Evolutionary conservation across 2,797 vertebrate genomes (phyloP).

Genomic region (Oreonectes daqikongensis): DNA sequence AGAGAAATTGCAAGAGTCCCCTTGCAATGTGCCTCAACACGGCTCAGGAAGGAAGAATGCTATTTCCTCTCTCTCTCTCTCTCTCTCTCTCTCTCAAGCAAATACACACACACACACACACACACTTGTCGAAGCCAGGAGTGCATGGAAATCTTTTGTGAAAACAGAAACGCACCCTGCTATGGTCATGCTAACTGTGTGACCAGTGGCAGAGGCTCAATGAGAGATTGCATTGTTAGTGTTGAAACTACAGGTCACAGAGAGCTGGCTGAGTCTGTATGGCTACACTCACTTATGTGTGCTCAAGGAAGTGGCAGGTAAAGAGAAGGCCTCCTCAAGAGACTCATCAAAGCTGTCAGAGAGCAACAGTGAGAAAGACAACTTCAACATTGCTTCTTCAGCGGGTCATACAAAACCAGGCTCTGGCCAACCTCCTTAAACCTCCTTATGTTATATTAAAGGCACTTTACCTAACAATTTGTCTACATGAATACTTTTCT

Average conservation of each 20-base stretch:
- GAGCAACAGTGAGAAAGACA: slow-evolving; percentile 70
- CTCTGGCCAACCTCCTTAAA: neutral
- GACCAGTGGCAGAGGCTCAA: slow-evolving; percentile 51
- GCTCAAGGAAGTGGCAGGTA: slow-evolving; percentile 74
- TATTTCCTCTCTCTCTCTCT: slow-evolving; percentile 44
- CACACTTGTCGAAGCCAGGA: slow-evolving; percentile 59
- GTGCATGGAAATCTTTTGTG: slow-evolving; percentile 54
- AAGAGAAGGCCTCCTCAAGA: slow-evolving; percentile 76
- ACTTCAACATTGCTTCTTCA: slow-evolving; percentile 38
- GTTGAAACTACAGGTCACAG: slow-evolving; percentile 50
- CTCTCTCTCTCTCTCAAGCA: slow-evolving; percentile 22
- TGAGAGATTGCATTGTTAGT: slow-evolving; percentile 68
- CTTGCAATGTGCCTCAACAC: slow-evolving; percentile 60
- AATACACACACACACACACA: neutral
- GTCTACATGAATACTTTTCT: neutral
- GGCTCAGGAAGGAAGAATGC: slow-evolving; percentile 59
- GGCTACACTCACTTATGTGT: slow-evolving; percentile 82
- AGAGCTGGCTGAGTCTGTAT: slow-evolving; percentile 22
- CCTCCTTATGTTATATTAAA: no score
- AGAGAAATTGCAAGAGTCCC: slow-evolving; percentile 56
- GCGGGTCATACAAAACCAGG: slow-evolving; percentile 14
- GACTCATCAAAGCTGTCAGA: slow-evolving; percentile 81
- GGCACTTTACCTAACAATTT: neutral
- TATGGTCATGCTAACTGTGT: slow-evolving; percentile 54
- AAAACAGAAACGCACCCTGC: slow-evolving; percentile 33